These are phyloP conservation scores for Macaca fascicularis DNA, from an alignment of 2,113 vertebrate species.

Conservation along the genomic window DNA sequence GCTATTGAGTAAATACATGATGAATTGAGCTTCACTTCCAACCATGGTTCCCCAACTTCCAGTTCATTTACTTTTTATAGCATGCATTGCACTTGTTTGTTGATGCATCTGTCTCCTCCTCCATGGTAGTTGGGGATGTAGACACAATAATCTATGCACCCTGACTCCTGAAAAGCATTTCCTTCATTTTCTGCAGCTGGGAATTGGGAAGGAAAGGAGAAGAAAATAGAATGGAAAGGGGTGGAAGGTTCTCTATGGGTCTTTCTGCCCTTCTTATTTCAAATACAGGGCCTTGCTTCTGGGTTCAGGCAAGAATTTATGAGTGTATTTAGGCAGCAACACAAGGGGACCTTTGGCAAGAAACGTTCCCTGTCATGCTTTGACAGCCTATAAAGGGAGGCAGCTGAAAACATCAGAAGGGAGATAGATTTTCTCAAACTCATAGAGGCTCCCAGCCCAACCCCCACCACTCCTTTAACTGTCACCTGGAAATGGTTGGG, in stretches of 20 bases:
- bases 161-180: background rate
- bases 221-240: background rate
- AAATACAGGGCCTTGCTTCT: conserved; percentile 42
- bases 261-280: conserved; percentile 52
- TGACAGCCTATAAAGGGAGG: conserved; percentile 8
- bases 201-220: background rate
- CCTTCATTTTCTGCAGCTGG: background rate
- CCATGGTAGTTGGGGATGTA: background rate
- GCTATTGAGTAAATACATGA: background rate
- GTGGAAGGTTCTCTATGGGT: background rate
- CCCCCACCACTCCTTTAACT: background rate
- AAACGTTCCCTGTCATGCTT: conserved; percentile 55
- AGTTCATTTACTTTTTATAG: background rate
- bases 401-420: background rate
- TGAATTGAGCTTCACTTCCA: background rate
- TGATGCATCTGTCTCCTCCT: background rate
- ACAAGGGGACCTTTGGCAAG: conserved; percentile 34
- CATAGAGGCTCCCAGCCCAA: background rate
- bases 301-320: conserved; percentile 66
- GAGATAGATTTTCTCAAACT: conserved; percentile 32
- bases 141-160: background rate
- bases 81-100: background rate
- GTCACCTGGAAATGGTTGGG: background rate
- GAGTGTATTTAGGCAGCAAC: conserved; percentile 62
- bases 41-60: background rate